phyloP scores from a whole-genome alignment of 2,888 invertebrate species.

The Kryphioiulus occultus region DNA sequence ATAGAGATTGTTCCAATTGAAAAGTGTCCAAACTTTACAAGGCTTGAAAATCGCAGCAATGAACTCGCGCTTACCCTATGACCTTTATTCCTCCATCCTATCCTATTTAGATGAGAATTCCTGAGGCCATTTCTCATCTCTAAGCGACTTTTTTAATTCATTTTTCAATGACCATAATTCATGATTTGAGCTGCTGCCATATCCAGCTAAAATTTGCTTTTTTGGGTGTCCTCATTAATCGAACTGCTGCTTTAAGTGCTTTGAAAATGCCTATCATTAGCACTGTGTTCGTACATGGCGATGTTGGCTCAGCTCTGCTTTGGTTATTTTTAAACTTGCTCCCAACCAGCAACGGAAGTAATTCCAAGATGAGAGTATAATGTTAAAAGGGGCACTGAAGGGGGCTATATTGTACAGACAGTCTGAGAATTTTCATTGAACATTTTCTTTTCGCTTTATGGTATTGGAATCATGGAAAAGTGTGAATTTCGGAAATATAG shows the following conservation, averaged over 20 bases:
- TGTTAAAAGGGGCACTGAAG: not conserved
- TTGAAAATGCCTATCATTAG: not conserved
- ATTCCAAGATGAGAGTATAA: not conserved
- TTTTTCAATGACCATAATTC: too few relatives aligned
- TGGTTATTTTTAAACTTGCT: not conserved
- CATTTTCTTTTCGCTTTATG: not conserved
- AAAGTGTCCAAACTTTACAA: not conserved
- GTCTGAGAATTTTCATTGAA: not conserved
- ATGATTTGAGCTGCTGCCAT: too few relatives aligned
- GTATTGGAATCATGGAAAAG: not conserved
- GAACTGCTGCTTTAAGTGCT: not conserved
- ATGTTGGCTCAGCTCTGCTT: slow-evolving; percentile 8
- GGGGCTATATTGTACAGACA: not conserved
- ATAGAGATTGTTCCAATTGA: not conserved
- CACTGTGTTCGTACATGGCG: not conserved
- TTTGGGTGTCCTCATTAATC: not conserved
- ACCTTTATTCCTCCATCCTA: too few relatives aligned
- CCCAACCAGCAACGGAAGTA: not conserved
- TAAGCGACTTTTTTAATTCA: not conserved
- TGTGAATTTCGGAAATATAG: not conserved
- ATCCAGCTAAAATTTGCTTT: not conserved
- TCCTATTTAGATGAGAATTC: not conserved
- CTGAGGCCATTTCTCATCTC: not conserved
- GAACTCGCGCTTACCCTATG: not conserved
- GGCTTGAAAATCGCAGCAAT: not conserved